A percentile compares a stretch with the other conserved stretches of the same genome.
Conservation (phyloP, 2,888 invertebrate species). For the Anoplius nigerrimus region DNA sequence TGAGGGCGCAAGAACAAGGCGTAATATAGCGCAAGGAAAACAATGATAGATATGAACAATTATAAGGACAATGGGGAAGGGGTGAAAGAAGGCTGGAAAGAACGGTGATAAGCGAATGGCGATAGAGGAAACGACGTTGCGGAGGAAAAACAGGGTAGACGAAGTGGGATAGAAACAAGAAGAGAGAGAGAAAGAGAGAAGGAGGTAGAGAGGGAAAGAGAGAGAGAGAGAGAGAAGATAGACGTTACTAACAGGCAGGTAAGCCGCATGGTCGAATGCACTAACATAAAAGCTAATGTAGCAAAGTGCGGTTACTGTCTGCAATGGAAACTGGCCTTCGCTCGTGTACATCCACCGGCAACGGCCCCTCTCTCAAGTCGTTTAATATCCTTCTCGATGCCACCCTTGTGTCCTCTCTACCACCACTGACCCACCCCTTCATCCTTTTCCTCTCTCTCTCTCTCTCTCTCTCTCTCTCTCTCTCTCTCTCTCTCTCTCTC, state of each 20-base stretch:
- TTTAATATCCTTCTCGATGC: slow-evolving; percentile 53
- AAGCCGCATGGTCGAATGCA: slow-evolving; percentile 58
- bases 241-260: slow-evolving; percentile 57
- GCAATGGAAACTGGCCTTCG: slow-evolving; percentile 48
- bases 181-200: neutral
- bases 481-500: neutral
- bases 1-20: too few relatives aligned
- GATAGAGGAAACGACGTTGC: neutral
- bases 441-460: neutral
- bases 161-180: too few relatives aligned
- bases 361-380: slow-evolving; percentile 27
- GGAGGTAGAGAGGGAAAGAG: neutral
- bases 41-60: too few relatives aligned
- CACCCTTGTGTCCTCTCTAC: slow-evolving; percentile 48
- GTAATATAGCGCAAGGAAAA: too few relatives aligned
- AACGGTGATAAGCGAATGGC: neutral
- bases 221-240: slow-evolving; percentile 9
- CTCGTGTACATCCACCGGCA: slow-evolving; percentile 39
- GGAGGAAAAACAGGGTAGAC: neutral
- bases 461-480: neutral
- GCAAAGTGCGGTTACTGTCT: slow-evolving; percentile 62
- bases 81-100: neutral
- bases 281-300: slow-evolving; percentile 69
- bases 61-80: too few relatives aligned
- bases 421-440: slow-evolving; percentile 2